Base-by-base conservation (phyloP, 64 coral and sea anemone genomes). In the Montipora efflorescens region DNA sequence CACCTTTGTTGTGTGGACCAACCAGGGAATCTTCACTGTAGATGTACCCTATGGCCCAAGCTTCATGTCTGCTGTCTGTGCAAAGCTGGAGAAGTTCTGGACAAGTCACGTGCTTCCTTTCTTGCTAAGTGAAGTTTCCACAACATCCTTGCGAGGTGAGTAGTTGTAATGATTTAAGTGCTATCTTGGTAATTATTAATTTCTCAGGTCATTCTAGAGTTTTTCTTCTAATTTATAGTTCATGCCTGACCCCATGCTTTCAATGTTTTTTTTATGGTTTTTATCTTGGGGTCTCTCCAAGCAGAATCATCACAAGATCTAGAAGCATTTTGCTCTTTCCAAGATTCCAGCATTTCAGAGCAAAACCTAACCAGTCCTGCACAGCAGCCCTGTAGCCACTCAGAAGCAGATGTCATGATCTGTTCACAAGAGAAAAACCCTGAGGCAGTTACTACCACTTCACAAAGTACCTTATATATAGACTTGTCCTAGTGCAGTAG, bases 1-100 rank as follows among this genome's bases (percentile, higher is more conserved):
- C n/a, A n/a, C n/a, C n/a, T n/a, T 67, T 67, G 64, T 19, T 67
- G 64, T 67, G 64, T 67, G 64, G 64, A 67, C 64, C 64, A 67
- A 67, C 9, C 7, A 67, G 16, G 64, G 64, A 67, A 67, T 67
- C 64, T 67, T 67, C 1, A 15, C 9, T 2, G 64, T 67, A 8
- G 64, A 67, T 5, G 1, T 67, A 19, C 64, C 14, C 64, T 67
- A 3, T 67, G 16, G 13, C 16, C 64, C 64, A 67, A 16, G 64
- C 3, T 67, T 67, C 64, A 67, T 67, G 64, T 67, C 16, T 67
- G 9, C 14, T 67, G 7, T 67, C 3, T 67, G 64, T 16, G 14
- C 64, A 0, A 67, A 67, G 16, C 64, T 67, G 16, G 64, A 67
- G 64, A 67, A 67, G 64, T 67, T 67, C 9, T 67, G 64, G 16